Evolutionary conservation across 2,113 vertebrate species (phyloP).

Genomic region (Coptodon bakossiorum): DNA sequence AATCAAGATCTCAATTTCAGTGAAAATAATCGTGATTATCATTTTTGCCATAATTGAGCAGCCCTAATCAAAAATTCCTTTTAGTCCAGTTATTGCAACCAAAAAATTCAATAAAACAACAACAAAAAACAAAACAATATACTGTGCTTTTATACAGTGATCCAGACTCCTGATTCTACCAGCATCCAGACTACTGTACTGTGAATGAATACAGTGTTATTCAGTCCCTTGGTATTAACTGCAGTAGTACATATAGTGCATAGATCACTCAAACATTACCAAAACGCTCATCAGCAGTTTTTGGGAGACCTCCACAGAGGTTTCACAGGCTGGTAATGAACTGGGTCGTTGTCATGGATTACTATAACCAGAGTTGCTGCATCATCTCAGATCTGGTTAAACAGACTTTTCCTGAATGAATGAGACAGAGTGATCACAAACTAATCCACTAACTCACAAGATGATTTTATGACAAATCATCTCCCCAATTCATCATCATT

Average conservation of each 20-base stretch:
- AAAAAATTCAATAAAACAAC: background rate
- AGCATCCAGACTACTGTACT: background rate
- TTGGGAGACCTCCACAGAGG: background rate
- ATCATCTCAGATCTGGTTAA: background rate
- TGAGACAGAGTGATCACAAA: background rate
- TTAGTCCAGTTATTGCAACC: background rate
- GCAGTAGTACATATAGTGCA: background rate
- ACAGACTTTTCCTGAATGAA: background rate
- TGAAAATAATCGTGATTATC: too few relatives aligned
- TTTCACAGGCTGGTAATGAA: background rate
- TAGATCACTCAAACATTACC: background rate
- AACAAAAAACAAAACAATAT: background rate
- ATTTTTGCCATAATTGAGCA: too few relatives aligned
- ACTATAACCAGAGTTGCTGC: background rate
- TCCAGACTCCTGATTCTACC: accelerated
- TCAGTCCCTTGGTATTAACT: background rate
- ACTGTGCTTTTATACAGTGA: background rate
- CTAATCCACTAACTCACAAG: background rate
- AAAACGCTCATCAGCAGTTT: background rate
- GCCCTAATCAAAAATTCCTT: background rate
- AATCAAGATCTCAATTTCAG: too few relatives aligned
- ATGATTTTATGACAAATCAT: background rate
- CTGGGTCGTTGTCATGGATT: accelerated
- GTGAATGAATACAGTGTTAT: background rate
- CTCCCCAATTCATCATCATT: background rate